phyloP scores from a whole-genome alignment of 2,113 vertebrate species.

The Onychostoma macrolepis region DNA sequence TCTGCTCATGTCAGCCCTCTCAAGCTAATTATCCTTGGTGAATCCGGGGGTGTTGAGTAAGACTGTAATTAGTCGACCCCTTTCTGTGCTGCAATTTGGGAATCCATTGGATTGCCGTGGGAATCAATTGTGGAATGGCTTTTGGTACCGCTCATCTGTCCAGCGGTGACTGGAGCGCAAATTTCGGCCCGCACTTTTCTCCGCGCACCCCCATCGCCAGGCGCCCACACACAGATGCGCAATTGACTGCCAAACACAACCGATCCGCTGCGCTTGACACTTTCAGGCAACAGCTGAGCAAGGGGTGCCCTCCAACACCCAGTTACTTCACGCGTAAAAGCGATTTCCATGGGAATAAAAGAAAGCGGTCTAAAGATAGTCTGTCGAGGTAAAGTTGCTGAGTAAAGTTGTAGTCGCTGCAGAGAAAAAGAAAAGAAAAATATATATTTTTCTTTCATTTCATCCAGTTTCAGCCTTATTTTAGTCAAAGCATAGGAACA shows the following conservation, averaged over 20 bases:
- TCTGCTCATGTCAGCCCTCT: conserved; percentile 58
- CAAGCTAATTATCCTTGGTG: conserved; percentile 61
- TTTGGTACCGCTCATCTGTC: conserved; percentile 17
- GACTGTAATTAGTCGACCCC: conserved; percentile 66
- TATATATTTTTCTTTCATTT: background rate
- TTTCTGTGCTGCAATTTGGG: conserved; percentile 40
- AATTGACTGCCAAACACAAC: conserved; percentile 56
- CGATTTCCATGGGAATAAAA: conserved; percentile 53
- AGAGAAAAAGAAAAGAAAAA: background rate
- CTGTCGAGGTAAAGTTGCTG: background rate
- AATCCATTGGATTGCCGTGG: background rate
- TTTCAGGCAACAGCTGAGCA: conserved; percentile 67
- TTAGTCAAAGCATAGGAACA: background rate
- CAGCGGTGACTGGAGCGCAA: background rate
- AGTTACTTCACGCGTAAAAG: conserved; percentile 39
- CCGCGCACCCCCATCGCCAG: background rate
- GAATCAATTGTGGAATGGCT: background rate
- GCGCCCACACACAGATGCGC: conserved; percentile 61
- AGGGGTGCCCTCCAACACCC: conserved; percentile 24
- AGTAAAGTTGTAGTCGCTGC: background rate
- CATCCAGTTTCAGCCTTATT: background rate
- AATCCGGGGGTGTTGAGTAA: conserved; percentile 61
- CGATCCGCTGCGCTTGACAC: conserved; percentile 51
- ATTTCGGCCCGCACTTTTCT: background rate
- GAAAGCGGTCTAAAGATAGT: conserved; percentile 18